Evolutionary conservation across 53 echinoderm and acorn worm species (phyloP).

Genomic region (Paracentrotus lividus): DNA sequence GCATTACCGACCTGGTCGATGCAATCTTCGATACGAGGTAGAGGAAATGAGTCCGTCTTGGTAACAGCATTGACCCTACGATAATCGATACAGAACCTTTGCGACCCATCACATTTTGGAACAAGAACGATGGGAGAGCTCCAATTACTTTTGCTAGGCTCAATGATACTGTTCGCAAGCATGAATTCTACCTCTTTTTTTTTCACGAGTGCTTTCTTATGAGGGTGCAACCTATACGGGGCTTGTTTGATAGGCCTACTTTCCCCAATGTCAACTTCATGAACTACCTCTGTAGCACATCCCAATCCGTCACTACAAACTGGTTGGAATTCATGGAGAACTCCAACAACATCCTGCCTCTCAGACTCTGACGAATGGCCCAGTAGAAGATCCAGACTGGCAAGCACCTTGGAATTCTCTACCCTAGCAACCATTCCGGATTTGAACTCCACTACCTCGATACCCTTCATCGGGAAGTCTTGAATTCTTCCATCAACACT

Average conservation of each 20-base stretch:
- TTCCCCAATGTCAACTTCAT: constrained; percentile 61
- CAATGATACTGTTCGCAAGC: constrained; percentile 51
- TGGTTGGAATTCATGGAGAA: too few relatives aligned
- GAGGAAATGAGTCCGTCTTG: constrained; percentile 69
- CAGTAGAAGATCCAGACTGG: too few relatives aligned
- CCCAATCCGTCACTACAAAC: too few relatives aligned
- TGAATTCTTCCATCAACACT: too few relatives aligned
- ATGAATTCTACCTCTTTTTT: too few relatives aligned
- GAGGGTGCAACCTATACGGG: constrained; percentile 70
- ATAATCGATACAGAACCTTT: constrained; percentile 77
- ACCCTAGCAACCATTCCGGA: too few relatives aligned
- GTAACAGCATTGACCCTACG: constrained; percentile 77
- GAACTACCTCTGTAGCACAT: too few relatives aligned
- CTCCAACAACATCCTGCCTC: too few relatives aligned
- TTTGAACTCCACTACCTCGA: too few relatives aligned
- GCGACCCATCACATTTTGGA: constrained; percentile 63
- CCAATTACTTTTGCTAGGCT: constrained; percentile 77
- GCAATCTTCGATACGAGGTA: constrained; percentile 55
- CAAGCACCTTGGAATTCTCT: too few relatives aligned
- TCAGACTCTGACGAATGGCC: too few relatives aligned
- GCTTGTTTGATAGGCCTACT: constrained; percentile 74
- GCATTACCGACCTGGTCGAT: constrained; percentile 65
- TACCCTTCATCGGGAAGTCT: too few relatives aligned
- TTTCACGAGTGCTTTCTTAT: constrained; percentile 7
- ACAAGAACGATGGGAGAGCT: constrained; percentile 73